Evolutionary conservation across 2,888 invertebrate species (phyloP), one percentile per base, ranked within the genome.

Genomic region (Stenichneumon culpator): DNA sequence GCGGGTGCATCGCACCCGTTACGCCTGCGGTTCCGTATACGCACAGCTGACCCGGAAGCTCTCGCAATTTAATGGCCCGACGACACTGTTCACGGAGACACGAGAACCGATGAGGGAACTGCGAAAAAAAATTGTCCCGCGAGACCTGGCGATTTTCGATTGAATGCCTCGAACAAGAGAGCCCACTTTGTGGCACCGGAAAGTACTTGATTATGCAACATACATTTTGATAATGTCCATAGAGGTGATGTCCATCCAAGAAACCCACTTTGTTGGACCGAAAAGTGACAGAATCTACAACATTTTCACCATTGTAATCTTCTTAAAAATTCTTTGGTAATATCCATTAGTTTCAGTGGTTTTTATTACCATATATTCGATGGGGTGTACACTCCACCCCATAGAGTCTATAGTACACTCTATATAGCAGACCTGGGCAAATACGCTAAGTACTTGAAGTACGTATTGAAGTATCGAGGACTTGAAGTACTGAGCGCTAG

Each of bases 1-100:
- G 44, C 11, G 57, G 57, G 25, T 57, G 25, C 57, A 25, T 57
- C 57, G 57, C 57, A 57, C 57, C 25, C 57, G 57, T 57, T 57
- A 57, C 57, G 11, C 25, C 57, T 16, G 57, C 14, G 22, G 57
- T 57, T 57, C 57, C 57, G 57, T 14, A 25, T 14, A 25, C 16
- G 44, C 44, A 25, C 25, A 57, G 57, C 57, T 57, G 25, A 57
- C 57, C 25, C 57, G 57, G 57, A 57, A 57, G 57, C 57, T 22
- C 22, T 7, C 22, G 19, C 54, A 25, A 57, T 25, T 57, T 25
- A 14, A 25, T 25, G 25, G 25, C 25, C 3, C 22, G 54, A 54
- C 57, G 57, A 47, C 25, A 57, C 25, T 57, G 14, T 57, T 57
- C 57, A 47, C 44, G 44, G 44, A 47, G 44, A 47, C 44, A 47